Evolutionary conservation across 2,797 vertebrate genomes (phyloP).

Genomic region (Chrosomus eos): DNA sequence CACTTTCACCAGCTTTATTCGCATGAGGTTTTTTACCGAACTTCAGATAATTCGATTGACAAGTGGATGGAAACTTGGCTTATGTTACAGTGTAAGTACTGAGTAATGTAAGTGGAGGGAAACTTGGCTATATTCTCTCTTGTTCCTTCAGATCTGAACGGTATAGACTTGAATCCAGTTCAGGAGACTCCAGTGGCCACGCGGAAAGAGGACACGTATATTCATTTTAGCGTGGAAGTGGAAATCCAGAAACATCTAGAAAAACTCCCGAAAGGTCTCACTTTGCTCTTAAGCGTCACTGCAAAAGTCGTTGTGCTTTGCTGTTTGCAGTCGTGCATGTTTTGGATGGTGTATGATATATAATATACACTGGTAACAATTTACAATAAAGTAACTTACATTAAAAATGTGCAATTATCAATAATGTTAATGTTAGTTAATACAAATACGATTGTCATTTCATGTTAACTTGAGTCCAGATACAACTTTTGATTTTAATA

Average conservation of each 20-base stretch:
- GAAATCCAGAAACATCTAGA: conserved; percentile 98
- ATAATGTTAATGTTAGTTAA: not conserved
- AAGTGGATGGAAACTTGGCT: too few species aligned
- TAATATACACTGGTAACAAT: not conserved
- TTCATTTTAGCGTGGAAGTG: conserved; percentile 94
- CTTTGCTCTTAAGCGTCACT: not conserved
- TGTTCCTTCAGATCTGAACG: conserved; percentile 85
- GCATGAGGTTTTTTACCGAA: too few species aligned
- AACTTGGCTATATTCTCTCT: too few species aligned
- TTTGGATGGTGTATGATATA: not conserved
- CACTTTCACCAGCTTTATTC: too few species aligned
- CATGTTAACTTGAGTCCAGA: not conserved
- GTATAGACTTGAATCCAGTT: conserved; percentile 91
- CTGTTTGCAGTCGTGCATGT: not conserved
- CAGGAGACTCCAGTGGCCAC: conserved; percentile 95
- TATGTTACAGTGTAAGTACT: too few species aligned
- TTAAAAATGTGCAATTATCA: not conserved
- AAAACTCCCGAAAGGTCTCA: conserved; percentile 93
- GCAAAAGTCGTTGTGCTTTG: not conserved
- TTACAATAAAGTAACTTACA: not conserved
- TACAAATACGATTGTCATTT: not conserved
- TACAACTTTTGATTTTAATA: not conserved
- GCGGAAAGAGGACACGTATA: conserved; percentile 93
- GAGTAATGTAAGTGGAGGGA: too few species aligned
- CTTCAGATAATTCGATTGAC: too few species aligned